A percentile compares a stretch with the other conserved stretches of the same genome.
Conservation (phyloP, 2,888 invertebrate genomes). For the Harpalus rufipes region DNA sequence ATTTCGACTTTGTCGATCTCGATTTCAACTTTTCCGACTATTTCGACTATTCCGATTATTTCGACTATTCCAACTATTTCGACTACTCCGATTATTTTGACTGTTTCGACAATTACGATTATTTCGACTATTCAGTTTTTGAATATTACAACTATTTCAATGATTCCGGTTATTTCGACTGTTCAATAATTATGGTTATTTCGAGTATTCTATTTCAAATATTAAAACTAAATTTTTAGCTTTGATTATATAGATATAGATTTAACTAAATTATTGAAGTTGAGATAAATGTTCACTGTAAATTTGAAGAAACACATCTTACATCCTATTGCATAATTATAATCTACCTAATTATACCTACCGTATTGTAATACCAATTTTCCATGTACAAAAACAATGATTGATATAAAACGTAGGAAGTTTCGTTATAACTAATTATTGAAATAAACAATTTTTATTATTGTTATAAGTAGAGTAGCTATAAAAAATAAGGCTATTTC, state of each 20-base stretch:
- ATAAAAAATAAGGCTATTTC: conserved; percentile 6
- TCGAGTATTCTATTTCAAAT: conserved; percentile 13
- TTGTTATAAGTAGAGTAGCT: conserved; percentile 4
- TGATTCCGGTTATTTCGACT: neutral
- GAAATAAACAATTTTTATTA: conserved; percentile 16
- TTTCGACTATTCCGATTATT: neutral
- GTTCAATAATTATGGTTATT: conserved; percentile 18
- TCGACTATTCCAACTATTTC: neutral
- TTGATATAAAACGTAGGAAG: neutral
- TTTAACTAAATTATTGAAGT: conserved; percentile 10
- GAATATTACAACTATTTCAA: conserved; percentile 2
- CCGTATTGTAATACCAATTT: conserved; percentile 19
- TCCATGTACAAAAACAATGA: neutral
- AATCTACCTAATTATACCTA: neutral
- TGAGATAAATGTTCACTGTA: neutral
- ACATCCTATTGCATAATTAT: conserved; percentile 13
- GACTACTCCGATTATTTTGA: neutral
- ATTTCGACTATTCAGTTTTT: conserved; percentile 18
- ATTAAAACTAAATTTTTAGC: conserved; percentile 8
- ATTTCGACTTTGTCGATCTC: neutral
- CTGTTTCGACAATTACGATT: conserved; percentile 11
- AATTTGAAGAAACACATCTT: conserved; percentile 11
- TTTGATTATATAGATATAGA: conserved; percentile 19
- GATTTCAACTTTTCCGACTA: neutral
- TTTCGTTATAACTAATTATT: conserved; percentile 13